A percentile compares a stretch with the other conserved stretches of the same genome.
Evolutionary conservation across 2,797 vertebrate species (phyloP).

Genomic region (Chanos chanos): DNA sequence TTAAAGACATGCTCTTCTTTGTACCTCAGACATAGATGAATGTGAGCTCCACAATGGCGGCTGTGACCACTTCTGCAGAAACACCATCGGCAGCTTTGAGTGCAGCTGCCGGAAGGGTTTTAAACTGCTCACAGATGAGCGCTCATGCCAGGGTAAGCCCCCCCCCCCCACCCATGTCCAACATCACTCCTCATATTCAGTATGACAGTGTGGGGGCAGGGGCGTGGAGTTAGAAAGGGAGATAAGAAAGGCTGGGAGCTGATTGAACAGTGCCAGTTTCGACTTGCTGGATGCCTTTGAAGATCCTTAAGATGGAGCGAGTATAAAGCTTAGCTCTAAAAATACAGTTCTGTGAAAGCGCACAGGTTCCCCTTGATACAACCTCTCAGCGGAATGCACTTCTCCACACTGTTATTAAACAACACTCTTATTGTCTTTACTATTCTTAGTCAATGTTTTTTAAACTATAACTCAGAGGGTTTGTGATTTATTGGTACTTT

Average conservation of each 20-base stretch:
- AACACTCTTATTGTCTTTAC: slow-evolving; percentile 15
- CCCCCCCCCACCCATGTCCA: neutral
- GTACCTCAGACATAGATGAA: slow-evolving; percentile 88
- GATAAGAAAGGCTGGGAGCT: slow-evolving; percentile 42
- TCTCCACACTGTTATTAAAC: slow-evolving; percentile 37
- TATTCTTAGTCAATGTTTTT: slow-evolving; percentile 13
- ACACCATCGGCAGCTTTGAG: slow-evolving; percentile 96
- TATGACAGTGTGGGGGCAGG: slow-evolving; percentile 1
- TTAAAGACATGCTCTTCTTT: neutral
- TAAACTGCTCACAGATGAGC: slow-evolving; percentile 96
- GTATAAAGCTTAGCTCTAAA: slow-evolving; percentile 28
- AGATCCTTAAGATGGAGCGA: slow-evolving; percentile 47
- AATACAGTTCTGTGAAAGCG: slow-evolving; percentile 36
- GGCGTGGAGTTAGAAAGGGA: slow-evolving; percentile 13
- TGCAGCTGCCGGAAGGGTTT: slow-evolving; percentile 96
- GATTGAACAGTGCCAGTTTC: slow-evolving; percentile 37
- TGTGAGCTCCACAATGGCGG: slow-evolving; percentile 88
- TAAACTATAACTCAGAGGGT: slow-evolving; percentile 5
- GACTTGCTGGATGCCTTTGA: slow-evolving; percentile 52
- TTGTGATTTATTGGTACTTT: neutral
- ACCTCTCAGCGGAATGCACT: slow-evolving; percentile 20
- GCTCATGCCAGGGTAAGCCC: slow-evolving; percentile 90
- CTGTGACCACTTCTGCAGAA: slow-evolving; percentile 95
- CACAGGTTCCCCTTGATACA: slow-evolving; percentile 26
- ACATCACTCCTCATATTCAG: no score